These are phyloP conservation scores for Pentalonia nigronervosa DNA, from an alignment of 1,140 invertebrate genomes.

Conservation along the genomic window DNA sequence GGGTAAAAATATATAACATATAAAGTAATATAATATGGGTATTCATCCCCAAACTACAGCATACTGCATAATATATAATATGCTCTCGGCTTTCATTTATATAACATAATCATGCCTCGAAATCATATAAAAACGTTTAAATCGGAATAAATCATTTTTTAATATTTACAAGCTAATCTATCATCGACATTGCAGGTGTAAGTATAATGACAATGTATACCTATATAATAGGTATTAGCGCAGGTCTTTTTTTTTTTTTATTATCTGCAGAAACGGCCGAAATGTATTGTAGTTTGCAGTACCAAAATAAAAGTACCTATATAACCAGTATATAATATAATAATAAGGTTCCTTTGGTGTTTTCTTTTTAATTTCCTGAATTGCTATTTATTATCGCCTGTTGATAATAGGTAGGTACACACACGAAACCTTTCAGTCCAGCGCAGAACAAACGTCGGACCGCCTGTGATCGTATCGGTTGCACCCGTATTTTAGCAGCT, in stretches of 20 bases:
- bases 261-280: background rate
- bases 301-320: background rate
- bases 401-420: background rate
- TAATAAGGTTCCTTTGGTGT: background rate
- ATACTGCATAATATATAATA: background rate
- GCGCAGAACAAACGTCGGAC: conserved; percentile 6
- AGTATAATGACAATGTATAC: background rate
- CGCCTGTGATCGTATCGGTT: conserved; percentile 27
- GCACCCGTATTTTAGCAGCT: conserved; percentile 52
- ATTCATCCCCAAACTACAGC: too few species aligned
- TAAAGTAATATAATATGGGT: too few species aligned
- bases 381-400: conserved; percentile 41
- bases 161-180: background rate
- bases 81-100: background rate
- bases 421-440: background rate
- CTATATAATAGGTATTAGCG: background rate
- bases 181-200: background rate
- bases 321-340: background rate
- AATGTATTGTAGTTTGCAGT: background rate
- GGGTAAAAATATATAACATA: too few species aligned
- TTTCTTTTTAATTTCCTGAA: conserved; percentile 56
- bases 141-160: too few species aligned
- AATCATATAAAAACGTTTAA: background rate
- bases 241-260: background rate
- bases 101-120: background rate